Conservation (phyloP, 2,797 vertebrate species). For the Potorous gilbertii region DNA sequence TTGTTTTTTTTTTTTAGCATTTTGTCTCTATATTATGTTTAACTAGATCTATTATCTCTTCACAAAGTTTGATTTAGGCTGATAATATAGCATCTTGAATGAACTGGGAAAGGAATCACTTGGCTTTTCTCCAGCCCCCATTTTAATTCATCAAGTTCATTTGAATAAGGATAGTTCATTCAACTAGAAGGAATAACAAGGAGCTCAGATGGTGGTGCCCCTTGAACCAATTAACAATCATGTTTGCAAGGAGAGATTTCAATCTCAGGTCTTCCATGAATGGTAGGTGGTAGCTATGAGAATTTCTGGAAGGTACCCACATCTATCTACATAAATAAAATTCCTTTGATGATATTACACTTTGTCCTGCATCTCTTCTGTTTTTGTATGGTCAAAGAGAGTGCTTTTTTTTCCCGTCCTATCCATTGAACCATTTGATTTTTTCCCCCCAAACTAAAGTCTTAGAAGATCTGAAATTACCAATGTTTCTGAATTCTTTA, state of each 20-base stretch:
- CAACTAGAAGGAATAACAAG: slow-evolving; percentile 61
- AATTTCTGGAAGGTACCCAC: slow-evolving; percentile 49
- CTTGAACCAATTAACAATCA: slow-evolving; percentile 59
- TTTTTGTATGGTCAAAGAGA: neutral
- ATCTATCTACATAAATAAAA: neutral
- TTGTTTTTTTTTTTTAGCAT: slow-evolving; percentile 21
- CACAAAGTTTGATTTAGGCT: slow-evolving; percentile 53
- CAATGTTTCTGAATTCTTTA: neutral
- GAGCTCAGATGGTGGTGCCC: slow-evolving; percentile 51
- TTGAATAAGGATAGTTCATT: slow-evolving; percentile 27
- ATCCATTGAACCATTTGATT: neutral
- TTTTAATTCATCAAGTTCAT: neutral
- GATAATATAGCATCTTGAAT: slow-evolving; percentile 28
- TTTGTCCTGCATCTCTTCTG: neutral
- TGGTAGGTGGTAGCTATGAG: slow-evolving; percentile 71
- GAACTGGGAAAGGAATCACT: neutral
- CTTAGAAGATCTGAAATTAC: neutral
- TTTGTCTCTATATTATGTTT: slow-evolving; percentile 29
- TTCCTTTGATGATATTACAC: neutral
- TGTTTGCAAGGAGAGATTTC: slow-evolving; percentile 64
- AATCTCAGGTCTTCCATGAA: slow-evolving; percentile 57
- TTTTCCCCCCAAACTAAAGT: neutral
- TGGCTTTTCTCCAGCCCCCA: neutral
- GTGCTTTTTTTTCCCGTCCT: neutral
- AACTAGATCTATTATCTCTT: slow-evolving; percentile 12